phyloP scores from a whole-genome alignment of 2,888 invertebrate species.

The Biston stratarius region DNA sequence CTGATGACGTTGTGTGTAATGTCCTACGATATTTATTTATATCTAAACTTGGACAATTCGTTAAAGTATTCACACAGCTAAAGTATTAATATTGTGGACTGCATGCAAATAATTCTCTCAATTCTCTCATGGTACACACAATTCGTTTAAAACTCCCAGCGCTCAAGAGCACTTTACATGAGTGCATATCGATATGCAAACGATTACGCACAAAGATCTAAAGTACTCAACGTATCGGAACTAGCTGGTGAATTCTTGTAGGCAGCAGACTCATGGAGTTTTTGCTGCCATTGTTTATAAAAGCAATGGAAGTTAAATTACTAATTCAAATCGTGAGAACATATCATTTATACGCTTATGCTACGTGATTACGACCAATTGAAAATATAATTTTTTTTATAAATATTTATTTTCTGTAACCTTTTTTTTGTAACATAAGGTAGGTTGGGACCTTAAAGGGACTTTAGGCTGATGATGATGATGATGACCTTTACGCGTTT shows the following conservation, averaged over 20 bases:
- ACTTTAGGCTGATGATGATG: too few relatives aligned
- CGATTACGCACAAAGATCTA: slow-evolving; percentile 61
- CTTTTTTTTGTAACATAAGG: too few relatives aligned
- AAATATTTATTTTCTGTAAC: too few relatives aligned
- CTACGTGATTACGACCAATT: neutral
- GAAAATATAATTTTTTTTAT: too few relatives aligned
- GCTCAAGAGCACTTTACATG: slow-evolving; percentile 32
- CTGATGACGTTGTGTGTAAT: too few relatives aligned
- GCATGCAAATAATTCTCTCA: slow-evolving; percentile 23
- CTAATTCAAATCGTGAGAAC: slow-evolving; percentile 61
- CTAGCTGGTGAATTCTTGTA: slow-evolving; percentile 38
- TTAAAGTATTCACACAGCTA: too few relatives aligned
- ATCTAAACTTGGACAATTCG: too few relatives aligned
- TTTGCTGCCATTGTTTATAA: slow-evolving; percentile 72
- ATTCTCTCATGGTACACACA: slow-evolving; percentile 21
- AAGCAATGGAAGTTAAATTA: slow-evolving; percentile 27
- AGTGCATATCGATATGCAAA: slow-evolving; percentile 81
- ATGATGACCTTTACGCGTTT: too few relatives aligned
- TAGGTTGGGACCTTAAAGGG: too few relatives aligned
- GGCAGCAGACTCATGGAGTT: slow-evolving; percentile 59
- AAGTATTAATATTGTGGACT: neutral
- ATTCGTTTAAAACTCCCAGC: slow-evolving; percentile 40
- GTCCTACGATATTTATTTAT: too few relatives aligned
- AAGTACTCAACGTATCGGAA: slow-evolving; percentile 66
- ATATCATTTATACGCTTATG: slow-evolving; percentile 10